A percentile compares a stretch with the other conserved stretches of the same genome.
These are phyloP conservation scores for Eurystomus glaucurus DNA, from an alignment of 2,797 vertebrate genomes.

Conservation along the genomic window DNA sequence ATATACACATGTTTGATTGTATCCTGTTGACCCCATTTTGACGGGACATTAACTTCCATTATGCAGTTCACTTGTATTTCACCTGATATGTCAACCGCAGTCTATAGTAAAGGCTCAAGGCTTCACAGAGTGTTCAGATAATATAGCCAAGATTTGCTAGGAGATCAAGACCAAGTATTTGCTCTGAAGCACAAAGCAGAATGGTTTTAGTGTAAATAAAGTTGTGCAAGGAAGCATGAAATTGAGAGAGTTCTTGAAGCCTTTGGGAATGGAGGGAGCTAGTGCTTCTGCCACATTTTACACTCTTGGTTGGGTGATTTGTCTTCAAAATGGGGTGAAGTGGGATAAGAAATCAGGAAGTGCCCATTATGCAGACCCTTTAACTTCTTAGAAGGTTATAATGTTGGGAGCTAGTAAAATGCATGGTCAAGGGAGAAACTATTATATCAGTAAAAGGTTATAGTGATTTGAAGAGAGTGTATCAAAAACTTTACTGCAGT, in stretches of 20 bases:
- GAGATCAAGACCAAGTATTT: slow-evolving; percentile 79
- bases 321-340: slow-evolving; percentile 72
- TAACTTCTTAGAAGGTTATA: slow-evolving; percentile 44
- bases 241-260: slow-evolving; percentile 83
- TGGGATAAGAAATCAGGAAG: slow-evolving; percentile 70
- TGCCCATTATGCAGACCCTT: slow-evolving; percentile 28
- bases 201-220: slow-evolving; percentile 85
- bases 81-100: slow-evolving; percentile 62
- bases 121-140: slow-evolving; percentile 66
- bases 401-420: background rate
- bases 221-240: slow-evolving; percentile 85
- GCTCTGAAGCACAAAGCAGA: slow-evolving; percentile 73
- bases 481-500: background rate
- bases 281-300: slow-evolving; percentile 65
- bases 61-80: slow-evolving; percentile 70
- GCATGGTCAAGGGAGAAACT: background rate
- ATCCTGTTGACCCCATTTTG: slow-evolving; percentile 75
- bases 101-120: slow-evolving; percentile 39
- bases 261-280: slow-evolving; percentile 75
- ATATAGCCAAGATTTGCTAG: slow-evolving; percentile 73
- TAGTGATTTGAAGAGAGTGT: background rate
- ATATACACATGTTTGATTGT: slow-evolving; percentile 57
- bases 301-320: slow-evolving; percentile 73
- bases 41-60: slow-evolving; percentile 65
- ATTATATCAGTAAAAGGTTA: background rate